phyloP scores from a whole-genome alignment of 2,888 invertebrate species.

The Dendrolimus houi region DNA sequence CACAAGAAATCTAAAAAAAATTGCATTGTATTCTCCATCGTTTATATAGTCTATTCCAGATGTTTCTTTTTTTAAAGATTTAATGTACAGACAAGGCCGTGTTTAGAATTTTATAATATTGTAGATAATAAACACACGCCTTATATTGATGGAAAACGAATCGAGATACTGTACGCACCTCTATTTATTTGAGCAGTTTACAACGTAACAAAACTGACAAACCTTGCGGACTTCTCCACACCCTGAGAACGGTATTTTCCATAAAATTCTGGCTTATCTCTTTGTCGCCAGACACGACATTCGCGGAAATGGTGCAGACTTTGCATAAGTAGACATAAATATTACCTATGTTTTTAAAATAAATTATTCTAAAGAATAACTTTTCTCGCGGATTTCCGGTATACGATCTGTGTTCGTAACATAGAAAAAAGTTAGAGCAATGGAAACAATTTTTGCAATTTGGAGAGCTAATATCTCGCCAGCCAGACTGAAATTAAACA shows the following conservation, averaged over 20 bases:
- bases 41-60: no score
- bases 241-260: constrained; percentile 27
- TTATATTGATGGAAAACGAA: background rate
- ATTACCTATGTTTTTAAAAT: constrained; percentile 32
- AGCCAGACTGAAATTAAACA: no score
- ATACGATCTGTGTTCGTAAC: no score
- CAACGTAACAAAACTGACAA: constrained; percentile 13
- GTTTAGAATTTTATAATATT: no score
- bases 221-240: constrained; percentile 25
- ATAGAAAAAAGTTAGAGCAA: no score
- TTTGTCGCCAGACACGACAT: constrained; percentile 31
- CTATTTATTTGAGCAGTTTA: constrained; percentile 4
- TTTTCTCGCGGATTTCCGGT: no score
- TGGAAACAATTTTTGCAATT: no score
- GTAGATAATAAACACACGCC: background rate
- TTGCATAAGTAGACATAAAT: constrained; percentile 46
- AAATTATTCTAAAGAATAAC: constrained; percentile 21
- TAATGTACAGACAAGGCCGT: no score
- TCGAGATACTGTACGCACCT: background rate
- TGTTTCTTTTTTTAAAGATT: no score
- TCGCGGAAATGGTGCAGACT: constrained; percentile 41
- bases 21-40: no score
- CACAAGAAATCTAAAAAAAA: no score
- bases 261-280: constrained; percentile 43
- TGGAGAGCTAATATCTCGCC: no score